A percentile compares a stretch with the other conserved stretches of the same genome.
Conservation (phyloP, 2,797 vertebrate species). For the Crypturellus tataupa region DNA sequence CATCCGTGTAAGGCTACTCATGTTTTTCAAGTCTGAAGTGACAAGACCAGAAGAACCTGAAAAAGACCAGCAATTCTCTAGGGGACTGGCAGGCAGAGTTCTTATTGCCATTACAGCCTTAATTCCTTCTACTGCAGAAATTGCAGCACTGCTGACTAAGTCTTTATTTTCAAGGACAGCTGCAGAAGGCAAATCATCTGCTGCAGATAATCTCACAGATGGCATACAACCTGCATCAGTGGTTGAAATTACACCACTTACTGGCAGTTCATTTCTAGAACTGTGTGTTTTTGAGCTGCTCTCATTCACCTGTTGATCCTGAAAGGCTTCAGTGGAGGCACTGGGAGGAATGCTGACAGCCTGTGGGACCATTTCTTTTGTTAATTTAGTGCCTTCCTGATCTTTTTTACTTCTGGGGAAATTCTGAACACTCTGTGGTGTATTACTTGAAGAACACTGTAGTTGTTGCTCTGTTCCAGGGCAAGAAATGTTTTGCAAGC, state of each 20-base stretch:
- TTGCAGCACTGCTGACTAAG: conserved; percentile 66
- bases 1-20: conserved; percentile 84
- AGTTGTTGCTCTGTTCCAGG: conserved; percentile 45
- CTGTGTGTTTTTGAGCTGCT: conserved; percentile 34
- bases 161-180: conserved; percentile 76
- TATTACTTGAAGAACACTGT: conserved; percentile 21
- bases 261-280: conserved; percentile 60
- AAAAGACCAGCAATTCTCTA: conserved; percentile 81
- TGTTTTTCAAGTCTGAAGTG: conserved; percentile 81
- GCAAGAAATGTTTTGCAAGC: conserved; percentile 33
- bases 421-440: conserved; percentile 61
- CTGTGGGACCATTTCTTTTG: conserved; percentile 45
- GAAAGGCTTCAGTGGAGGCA: conserved; percentile 21
- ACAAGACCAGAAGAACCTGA: conserved; percentile 77
- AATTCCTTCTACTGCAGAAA: conserved; percentile 75
- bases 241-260: conserved; percentile 46
- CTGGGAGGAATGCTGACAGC: conserved; percentile 45
- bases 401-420: conserved; percentile 68
- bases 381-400: conserved; percentile 58
- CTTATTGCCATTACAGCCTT: conserved; percentile 52
- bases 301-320: conserved; percentile 43
- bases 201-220: conserved; percentile 66
- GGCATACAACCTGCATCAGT: conserved; percentile 50
- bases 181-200: conserved; percentile 74
- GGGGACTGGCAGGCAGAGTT: conserved; percentile 62